phyloP scores from a whole-genome alignment of 2,888 invertebrate genomes.

The Mechanitis mazaeus region DNA sequence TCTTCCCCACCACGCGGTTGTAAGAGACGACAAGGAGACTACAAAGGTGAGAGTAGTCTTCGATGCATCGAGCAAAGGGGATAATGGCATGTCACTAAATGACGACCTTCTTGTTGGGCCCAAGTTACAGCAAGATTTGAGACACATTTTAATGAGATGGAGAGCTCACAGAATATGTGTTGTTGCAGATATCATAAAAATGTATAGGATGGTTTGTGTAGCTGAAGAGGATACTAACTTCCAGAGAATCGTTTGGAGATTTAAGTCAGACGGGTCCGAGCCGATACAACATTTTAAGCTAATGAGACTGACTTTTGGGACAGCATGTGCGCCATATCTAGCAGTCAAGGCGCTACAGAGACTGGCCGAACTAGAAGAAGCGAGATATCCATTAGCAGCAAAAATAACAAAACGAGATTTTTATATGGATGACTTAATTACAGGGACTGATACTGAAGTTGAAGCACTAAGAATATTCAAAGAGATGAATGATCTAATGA shows the following conservation, averaged over 20 bases:
- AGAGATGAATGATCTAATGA: conserved; percentile 30
- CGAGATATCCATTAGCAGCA: conserved; percentile 8
- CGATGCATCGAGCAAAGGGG: conserved; percentile 24
- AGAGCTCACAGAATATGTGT: conserved; percentile 22
- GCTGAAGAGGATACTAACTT: conserved; percentile 18
- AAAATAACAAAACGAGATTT: conserved; percentile 11
- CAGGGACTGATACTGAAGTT: conserved; percentile 24
- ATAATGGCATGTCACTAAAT: conserved; percentile 23
- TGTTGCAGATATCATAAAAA: conserved; percentile 23
- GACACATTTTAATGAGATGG: conserved; percentile 23
- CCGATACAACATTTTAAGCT: conserved; percentile 24
- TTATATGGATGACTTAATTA: conserved; percentile 7
- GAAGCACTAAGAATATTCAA: conserved; percentile 29
- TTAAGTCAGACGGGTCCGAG: conserved; percentile 11
- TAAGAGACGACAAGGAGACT: conserved; percentile 21
- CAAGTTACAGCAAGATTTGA: conserved; percentile 26
- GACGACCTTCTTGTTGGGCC: conserved; percentile 26
- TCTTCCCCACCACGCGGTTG: conserved; percentile 27
- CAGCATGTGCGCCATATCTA: conserved; percentile 29
- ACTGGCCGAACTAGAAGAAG: conserved; percentile 10
- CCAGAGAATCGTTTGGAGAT: conserved; percentile 29
- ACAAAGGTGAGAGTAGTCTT: conserved; percentile 25
- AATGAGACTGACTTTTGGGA: conserved; percentile 28
- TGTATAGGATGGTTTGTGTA: conserved; percentile 25
- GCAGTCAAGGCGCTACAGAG: conserved; percentile 25